Conservation (phyloP, 2,797 vertebrate species). For the Fundulus diaphanus region DNA sequence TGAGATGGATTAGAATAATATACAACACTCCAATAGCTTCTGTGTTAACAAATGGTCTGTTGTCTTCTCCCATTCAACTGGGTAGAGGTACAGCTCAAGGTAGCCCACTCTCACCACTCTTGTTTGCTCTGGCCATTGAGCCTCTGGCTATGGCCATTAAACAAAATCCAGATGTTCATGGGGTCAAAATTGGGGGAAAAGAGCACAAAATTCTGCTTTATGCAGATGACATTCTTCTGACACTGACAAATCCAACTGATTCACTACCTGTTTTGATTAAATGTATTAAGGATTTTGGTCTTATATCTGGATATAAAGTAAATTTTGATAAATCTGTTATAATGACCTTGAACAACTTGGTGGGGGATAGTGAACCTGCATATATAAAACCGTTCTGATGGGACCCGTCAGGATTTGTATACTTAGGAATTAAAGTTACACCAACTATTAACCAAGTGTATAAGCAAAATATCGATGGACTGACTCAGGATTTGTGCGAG, state of each 20-base stretch:
- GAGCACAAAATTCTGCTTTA: background rate
- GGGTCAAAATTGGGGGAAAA: too few relatives aligned
- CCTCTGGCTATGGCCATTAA: too few relatives aligned
- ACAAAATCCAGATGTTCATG: too few relatives aligned
- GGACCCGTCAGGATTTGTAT: background rate
- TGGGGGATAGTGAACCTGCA: background rate
- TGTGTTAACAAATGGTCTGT: background rate
- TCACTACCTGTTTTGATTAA: background rate
- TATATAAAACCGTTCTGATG: background rate
- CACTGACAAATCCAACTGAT: background rate
- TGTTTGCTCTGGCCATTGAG: too few relatives aligned
- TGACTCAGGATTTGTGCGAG: too few relatives aligned
- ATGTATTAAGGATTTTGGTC: background rate
- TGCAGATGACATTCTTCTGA: background rate
- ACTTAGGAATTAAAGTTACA: too few relatives aligned
- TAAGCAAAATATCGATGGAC: too few relatives aligned
- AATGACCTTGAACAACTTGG: accelerated
- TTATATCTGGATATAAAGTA: background rate
- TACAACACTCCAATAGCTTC: background rate
- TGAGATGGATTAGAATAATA: background rate
- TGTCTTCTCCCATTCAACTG: background rate
- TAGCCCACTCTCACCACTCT: too few relatives aligned
- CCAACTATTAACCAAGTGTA: too few relatives aligned
- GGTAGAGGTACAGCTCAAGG: too few relatives aligned
- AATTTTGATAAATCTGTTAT: background rate